Base-by-base conservation (phyloP, 2,888 invertebrate species). In the Eudemis profundana region DNA sequence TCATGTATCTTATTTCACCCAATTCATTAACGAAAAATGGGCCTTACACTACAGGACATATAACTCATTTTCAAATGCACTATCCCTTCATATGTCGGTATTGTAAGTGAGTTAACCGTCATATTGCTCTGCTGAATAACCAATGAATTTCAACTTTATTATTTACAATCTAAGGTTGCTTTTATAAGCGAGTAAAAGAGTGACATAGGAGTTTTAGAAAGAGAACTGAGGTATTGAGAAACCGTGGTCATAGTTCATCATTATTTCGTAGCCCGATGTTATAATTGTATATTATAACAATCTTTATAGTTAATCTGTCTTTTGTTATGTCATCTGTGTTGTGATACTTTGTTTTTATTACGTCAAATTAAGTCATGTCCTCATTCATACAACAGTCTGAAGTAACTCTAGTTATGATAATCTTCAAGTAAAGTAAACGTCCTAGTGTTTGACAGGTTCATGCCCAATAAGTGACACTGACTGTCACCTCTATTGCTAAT, bases 231-330 rank as follows among this genome's bases (percentile, higher is more conserved):
- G 17, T 17, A 36, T 61, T 51, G 21, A 44, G 51, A 42, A 51
- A 61, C 21, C 21, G 7, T 29, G 36, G 61, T 61, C 61, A 36
- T 14, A 61, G 53, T 53, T 53, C 61, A 53, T 50, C 33, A 50
- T 33, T 33, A 50, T 53, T 21, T 53, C 21, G 36, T 53, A 53
- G 17, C 5, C 53, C 4, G 53, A 47, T 59, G 59, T 23, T 46
- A 54, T 38, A 54, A 54, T 62, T 62, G 44, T 23, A 23, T 23
- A 33, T 42, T 61, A n/a, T n/a, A 12, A 36, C 40, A 50, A 61
- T 50, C 23, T 36, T 7, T 7, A 44, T 61, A 42, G 49, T 60
- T 42, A 44, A 38, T 15, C 33, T 29, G 19, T 60, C 15, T 8
- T 60, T 40, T 44, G 15, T 51, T 61, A 61, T 51, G 15, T 40